phyloP scores from a whole-genome alignment of 37 sponge, comb jelly and placozoan species.

The Chondrosia reniformis region DNA sequence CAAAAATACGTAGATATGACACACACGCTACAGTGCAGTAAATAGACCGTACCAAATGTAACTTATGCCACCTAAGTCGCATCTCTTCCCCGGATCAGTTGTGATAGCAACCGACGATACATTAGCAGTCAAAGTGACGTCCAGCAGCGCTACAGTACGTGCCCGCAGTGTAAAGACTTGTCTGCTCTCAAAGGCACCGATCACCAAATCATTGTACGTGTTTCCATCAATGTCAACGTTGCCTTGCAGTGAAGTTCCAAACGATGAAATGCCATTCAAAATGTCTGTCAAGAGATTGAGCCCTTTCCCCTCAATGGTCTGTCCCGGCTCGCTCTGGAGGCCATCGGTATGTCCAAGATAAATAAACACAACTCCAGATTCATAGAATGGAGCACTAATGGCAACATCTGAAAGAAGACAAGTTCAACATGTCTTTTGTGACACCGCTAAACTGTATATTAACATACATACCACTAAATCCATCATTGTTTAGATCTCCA shows the following conservation, averaged over 20 bases:
- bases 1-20: too few species aligned
- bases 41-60: slow-evolving; percentile 13
- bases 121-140: not conserved
- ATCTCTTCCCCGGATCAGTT: not conserved
- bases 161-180: slow-evolving; percentile 53
- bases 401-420: slow-evolving; percentile 76
- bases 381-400: slow-evolving; percentile 80
- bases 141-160: slow-evolving; percentile 2
- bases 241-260: slow-evolving; percentile 56
- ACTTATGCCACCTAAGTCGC: not conserved
- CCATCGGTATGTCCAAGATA: slow-evolving; percentile 38
- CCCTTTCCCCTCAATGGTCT: slow-evolving; percentile 44
- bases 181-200: slow-evolving; percentile 51
- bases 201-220: slow-evolving; percentile 64
- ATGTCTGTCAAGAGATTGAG: not conserved
- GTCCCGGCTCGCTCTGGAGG: not conserved
- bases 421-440: too few species aligned
- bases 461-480: not conserved
- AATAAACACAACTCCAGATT: slow-evolving; percentile 64
- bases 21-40: too few species aligned
- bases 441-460: too few species aligned
- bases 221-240: slow-evolving; percentile 67
- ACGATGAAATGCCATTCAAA: slow-evolving; percentile 14
- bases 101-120: not conserved
- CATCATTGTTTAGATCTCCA: slow-evolving; percentile 31